Evolutionary conservation across 2,797 vertebrate species (phyloP), one percentile per base, ranked within the genome.

Genomic region (Periophthalmus magnuspinnatus): DNA sequence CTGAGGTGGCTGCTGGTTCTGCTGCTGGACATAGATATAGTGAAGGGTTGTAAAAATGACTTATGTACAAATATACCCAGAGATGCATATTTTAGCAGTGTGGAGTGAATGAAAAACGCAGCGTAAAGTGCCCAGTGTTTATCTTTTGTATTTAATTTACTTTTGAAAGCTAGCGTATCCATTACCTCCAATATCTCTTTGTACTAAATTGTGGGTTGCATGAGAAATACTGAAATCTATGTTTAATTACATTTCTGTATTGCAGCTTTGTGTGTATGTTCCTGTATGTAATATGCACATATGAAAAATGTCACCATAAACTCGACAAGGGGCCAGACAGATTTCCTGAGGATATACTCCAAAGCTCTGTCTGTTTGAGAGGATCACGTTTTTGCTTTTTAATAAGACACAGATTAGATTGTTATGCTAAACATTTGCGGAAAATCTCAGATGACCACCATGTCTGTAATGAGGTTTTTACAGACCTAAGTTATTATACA

Each of bases 401-500:
- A 69, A 76, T 81, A 74, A 74, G 36, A 68, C 66, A 83, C 72
- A 81, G 74, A 86, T 86, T 84, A 72, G 77, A 84, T 64, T 74
- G 66, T 77, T 52, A 45, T 5, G 71, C 58, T 54, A 50, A n/a
- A 65, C 24, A 50, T 65, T 50, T 9, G 10, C 3, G 4, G 22
- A 50, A 10, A 2, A 32, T 17, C 16, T 5, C 41, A 22, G 41
- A 47, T 17, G 14, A 28, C 61, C 41, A 47, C 22, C 17, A 16
- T 63, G 61, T 47, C 41, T 47, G 21, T 17, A 28, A 63, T 28
- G 10, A 22, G 9, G 7, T 62, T n/a, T 62, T 13, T 13, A 10
- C 11, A n/a, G 10, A 22, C n/a, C 11, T 4, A 14, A 13, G 36
- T 41, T 41, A 38, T 38, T 61, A 5, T 38, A 41, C 2, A 16